Evolutionary conservation across 1,140 invertebrate genomes (phyloP).

Genomic region (Lucilia sericata): DNA sequence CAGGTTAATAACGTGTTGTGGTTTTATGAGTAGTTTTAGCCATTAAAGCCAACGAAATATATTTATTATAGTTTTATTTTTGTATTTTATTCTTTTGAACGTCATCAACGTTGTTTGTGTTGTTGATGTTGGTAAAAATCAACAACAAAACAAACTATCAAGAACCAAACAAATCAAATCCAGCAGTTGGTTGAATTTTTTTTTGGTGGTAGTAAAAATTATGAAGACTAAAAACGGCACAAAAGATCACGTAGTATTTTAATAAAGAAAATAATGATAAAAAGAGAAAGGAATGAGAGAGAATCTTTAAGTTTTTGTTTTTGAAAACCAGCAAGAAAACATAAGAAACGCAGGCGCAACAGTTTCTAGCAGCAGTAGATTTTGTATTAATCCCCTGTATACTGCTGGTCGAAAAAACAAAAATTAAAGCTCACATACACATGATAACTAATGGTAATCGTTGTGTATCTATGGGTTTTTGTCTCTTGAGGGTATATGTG

Average conservation of each 20-base stretch:
- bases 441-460: neutral
- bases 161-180: slow-evolving; percentile 10
- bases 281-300: neutral
- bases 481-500: neutral
- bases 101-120: slow-evolving; percentile 8
- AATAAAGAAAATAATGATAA: neutral
- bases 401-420: neutral
- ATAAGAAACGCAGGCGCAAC: neutral
- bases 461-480: neutral
- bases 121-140: neutral
- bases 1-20: slow-evolving; percentile 26
- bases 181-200: neutral
- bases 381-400: neutral
- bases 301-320: neutral
- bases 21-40: slow-evolving; percentile 16
- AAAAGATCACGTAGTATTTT: neutral
- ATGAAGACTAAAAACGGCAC: neutral
- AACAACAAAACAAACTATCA: neutral
- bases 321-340: neutral
- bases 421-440: neutral
- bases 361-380: neutral
- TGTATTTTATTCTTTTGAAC: neutral
- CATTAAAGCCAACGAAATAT: neutral
- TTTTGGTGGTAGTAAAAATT: slow-evolving; percentile 9
- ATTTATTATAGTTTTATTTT: neutral